Evolutionary conservation across 2,888 invertebrate species (phyloP).

Genomic region (Drosophila atripex): DNA sequence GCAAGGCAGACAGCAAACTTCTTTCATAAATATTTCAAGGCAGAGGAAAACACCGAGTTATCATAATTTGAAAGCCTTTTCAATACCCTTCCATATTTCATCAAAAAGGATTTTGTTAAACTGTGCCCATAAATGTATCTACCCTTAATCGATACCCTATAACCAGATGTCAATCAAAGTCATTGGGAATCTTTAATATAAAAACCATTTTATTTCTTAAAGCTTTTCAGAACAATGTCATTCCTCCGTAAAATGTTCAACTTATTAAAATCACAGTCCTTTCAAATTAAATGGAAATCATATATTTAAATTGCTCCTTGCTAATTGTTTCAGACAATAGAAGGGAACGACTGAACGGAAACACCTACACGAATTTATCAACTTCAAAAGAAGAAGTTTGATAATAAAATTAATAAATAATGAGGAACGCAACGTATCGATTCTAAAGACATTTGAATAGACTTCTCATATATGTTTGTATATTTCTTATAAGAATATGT

Average conservation of each 20-base stretch:
- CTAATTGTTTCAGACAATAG: conserved; percentile 3
- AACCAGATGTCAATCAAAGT: too few relatives aligned
- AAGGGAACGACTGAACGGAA: not conserved
- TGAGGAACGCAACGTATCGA: conserved; percentile 11
- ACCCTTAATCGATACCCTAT: too few relatives aligned
- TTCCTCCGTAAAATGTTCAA: conserved; percentile 23
- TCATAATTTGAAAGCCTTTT: not conserved
- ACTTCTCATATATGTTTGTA: not conserved
- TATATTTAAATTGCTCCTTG: conserved; percentile 7
- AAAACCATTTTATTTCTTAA: not conserved
- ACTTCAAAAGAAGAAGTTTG: conserved; percentile 14
- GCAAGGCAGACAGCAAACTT: conserved; percentile 3
- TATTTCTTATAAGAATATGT: not conserved
- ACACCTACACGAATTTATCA: not conserved
- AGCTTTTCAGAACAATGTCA: not conserved
- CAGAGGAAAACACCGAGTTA: not conserved
- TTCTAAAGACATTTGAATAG: not conserved
- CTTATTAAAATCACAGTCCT: conserved; percentile 36
- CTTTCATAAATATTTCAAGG: conserved; percentile 27
- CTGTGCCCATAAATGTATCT: too few relatives aligned
- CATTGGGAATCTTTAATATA: too few relatives aligned
- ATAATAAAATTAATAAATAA: conserved; percentile 26
- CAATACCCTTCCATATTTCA: not conserved
- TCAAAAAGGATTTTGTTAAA: too few relatives aligned
- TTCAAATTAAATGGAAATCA: conserved; percentile 42